Base-by-base conservation (phyloP, 2,797 vertebrate species). In the Nyctalus aviator region DNA sequence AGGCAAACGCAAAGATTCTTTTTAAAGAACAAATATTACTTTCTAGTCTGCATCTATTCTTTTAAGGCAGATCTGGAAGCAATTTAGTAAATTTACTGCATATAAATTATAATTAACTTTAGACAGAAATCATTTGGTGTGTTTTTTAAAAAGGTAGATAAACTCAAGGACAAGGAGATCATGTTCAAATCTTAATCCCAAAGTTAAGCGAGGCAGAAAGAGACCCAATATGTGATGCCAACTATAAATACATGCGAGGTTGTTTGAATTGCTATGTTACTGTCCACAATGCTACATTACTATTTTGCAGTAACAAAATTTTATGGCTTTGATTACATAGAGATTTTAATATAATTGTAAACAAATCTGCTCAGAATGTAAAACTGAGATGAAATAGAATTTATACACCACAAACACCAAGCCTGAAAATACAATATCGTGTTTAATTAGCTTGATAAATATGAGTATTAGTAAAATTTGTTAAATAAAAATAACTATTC, bases 91-190 rank as follows among this genome's bases (percentile, higher is more conserved):
- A 94, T 95, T 91, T 84, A 93, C 87, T 94, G 53, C 84, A 84
- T 94, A 79, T 95, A 93, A 94, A 97, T 97, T 92, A 93, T 91
- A 97, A 96, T 96, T 96, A 94, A 93, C 84, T 92, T 94, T 83
- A 86, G 57, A 90, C 75, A 95, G 90, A 95, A 96, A 95, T 96
- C 32, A 81, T 92, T 96, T 95, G 83, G 64, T 62, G n/a, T 68
- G 85, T 95, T 94, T 94, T 87, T 87, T 90, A 76, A 92, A 94
- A 88, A 78, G 27, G 88, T 79, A 94, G 96, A 95, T 96, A 96
- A 96, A 86, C 86, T 96, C 88, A 97, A 95, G 92, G 92, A 78
- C 88, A 84, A 82, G 37, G 50, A 89, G 91, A 83, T 92, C 85
- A 84, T 23, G 17, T 95, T 96, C 82, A 96, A 90, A 75, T 87